Percentiles rank a stretch among this genome's conserved stretches.
phyloP scores from a whole-genome alignment of 2,113 vertebrate genomes.

The Prinia subflava region DNA sequence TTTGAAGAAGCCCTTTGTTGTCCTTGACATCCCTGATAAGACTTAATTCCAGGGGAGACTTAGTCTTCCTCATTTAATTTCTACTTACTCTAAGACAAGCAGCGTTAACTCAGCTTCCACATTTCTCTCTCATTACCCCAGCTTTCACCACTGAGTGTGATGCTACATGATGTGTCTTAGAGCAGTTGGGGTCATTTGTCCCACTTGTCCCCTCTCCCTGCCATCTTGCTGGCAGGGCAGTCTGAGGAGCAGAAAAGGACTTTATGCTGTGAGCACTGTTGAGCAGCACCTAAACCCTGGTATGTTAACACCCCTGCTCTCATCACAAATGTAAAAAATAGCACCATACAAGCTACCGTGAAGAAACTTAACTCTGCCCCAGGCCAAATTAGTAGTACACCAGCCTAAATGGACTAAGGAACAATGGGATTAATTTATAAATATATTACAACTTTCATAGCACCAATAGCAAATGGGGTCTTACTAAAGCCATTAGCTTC shows the following conservation, averaged over 20 bases:
- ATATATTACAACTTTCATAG: background rate
- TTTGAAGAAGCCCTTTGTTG: background rate
- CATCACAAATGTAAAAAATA: background rate
- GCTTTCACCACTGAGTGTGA: background rate
- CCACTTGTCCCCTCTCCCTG: background rate
- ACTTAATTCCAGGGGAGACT: background rate
- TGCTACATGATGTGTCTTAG: too few species aligned
- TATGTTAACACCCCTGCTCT: background rate
- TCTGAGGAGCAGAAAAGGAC: background rate
- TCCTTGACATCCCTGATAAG: background rate
- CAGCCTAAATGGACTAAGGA: background rate
- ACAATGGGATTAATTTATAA: background rate
- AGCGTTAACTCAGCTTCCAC: fast-evolving
- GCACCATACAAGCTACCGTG: background rate
- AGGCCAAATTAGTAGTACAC: background rate
- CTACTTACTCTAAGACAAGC: background rate
- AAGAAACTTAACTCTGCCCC: background rate
- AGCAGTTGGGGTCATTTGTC: background rate
- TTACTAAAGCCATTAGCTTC: background rate
- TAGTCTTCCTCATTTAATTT: background rate
- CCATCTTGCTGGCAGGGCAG: background rate
- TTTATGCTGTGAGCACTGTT: background rate
- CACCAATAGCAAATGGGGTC: background rate
- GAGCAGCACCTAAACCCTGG: background rate
- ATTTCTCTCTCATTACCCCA: background rate